Base-by-base conservation (phyloP, 2,888 invertebrate genomes). In the Crematogaster levior region DNA sequence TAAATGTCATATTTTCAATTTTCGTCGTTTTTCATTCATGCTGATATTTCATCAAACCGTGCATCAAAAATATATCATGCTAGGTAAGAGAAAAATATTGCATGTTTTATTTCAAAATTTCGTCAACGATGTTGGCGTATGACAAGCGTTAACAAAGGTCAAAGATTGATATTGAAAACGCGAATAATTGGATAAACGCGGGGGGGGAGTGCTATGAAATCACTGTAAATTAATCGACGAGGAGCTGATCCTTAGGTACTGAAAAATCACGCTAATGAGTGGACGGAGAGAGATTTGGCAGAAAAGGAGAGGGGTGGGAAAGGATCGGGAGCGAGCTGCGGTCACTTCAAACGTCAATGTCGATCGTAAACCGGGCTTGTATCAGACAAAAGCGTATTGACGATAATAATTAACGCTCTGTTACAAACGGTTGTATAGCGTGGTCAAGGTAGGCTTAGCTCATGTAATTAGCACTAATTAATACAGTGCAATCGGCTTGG, bases 221-320 rank as follows among this genome's bases (percentile, higher is more conserved):
- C 85, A 70, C 58, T 58, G 84, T 80, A 87, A 88, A 89, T 90
- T 89, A 89, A 89, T 89, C 86, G 85, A 74, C 43, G 82, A 46
- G 56, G 27, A 61, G 12, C 70, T 89, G 53, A 89, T 89, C 86
- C 84, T 81, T 63, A 65, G 82, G 87, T 85, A 85, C 82, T 56
- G 83, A 89, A 90, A 92, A 91, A 87, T 85, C 82, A 82, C 84
- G 85, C 86, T 91, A 91, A 91, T 90, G 91, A 91, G 86, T 88
- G 90, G 80, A 84, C 82, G 74, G 73, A 82, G 75, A 61, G 72
- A 83, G 84, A 65, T 86, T 86, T 88, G 85, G 68, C 60, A 75
- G 21, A 43, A 9, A 10, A 10, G 27, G n/a, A 9, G 3, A 12
- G 40, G 10, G 27, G 15, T 6, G 10, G 34, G 37, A 6, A 51